phyloP scores from a whole-genome alignment of 2,888 invertebrate genomes.

The Stomorhina lunata region DNA sequence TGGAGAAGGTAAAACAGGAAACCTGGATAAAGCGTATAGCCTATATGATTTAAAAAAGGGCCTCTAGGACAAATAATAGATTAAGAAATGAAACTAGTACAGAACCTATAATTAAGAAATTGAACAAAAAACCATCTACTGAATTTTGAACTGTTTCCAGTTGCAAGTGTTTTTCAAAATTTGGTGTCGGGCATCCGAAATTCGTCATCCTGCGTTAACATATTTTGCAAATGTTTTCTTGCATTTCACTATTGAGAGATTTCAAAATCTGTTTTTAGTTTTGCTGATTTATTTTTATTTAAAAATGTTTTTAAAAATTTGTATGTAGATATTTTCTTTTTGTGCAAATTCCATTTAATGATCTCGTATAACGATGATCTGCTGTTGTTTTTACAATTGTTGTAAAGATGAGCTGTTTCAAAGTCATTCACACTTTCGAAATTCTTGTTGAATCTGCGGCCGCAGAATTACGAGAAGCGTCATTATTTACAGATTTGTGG shows the following conservation, averaged over 20 bases:
- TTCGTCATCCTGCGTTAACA: background rate
- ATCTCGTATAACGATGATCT: too few relatives aligned
- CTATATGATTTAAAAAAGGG: too few relatives aligned
- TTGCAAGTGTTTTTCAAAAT: too few relatives aligned
- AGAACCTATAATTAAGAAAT: too few relatives aligned
- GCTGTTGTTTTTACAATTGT: conserved; percentile 33
- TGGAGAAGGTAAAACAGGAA: too few relatives aligned
- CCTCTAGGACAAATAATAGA: too few relatives aligned
- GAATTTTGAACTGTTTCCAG: too few relatives aligned
- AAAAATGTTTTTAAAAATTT: conserved; percentile 4
- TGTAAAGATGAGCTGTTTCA: conserved; percentile 58
- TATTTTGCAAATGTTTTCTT: conserved; percentile 10
- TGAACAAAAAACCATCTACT: too few relatives aligned
- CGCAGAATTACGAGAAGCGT: conserved; percentile 16
- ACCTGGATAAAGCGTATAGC: too few relatives aligned
- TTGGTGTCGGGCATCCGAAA: background rate
- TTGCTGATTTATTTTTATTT: conserved; percentile 23
- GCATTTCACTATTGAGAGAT: conserved; percentile 3
- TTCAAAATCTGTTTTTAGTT: conserved; percentile 12
- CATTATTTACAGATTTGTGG: conserved; percentile 13
- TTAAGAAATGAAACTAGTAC: too few relatives aligned
- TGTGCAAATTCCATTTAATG: conserved; percentile 48
- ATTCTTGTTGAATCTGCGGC: conserved; percentile 35
- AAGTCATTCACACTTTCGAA: conserved; percentile 63
- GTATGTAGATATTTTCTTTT: background rate